These are phyloP conservation scores for Laothoe populi DNA, from an alignment of 2,888 invertebrate genomes.

Conservation along the genomic window DNA sequence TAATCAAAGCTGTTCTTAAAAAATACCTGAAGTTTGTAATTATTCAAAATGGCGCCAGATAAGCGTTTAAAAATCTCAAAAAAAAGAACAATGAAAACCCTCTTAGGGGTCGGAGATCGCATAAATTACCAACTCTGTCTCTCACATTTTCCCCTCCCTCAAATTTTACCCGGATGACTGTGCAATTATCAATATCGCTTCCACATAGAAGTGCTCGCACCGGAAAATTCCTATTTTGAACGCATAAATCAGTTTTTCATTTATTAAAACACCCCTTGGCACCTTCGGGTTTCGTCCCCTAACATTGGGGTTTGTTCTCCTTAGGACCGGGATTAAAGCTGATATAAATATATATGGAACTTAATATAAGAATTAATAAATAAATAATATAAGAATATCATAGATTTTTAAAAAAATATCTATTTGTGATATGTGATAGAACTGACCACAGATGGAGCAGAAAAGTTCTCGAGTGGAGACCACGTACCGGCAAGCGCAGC, in stretches of 20 bases:
- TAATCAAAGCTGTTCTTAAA: no score
- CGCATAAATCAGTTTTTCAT: constrained; percentile 77
- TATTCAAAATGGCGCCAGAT: background rate
- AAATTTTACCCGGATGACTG: constrained; percentile 65
- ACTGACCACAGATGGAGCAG: no score
- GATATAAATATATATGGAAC: background rate
- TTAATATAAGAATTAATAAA: background rate
- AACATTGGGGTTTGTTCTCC: constrained; percentile 34
- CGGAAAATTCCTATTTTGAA: constrained; percentile 67
- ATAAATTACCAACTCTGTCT: constrained; percentile 42
- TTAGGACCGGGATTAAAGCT: constrained; percentile 26
- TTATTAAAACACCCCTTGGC: constrained; percentile 71
- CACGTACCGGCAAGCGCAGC: no score
- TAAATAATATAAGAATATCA: no score
- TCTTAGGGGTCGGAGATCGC: constrained; percentile 20
- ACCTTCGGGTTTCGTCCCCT: constrained; percentile 58
- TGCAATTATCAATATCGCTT: constrained; percentile 66
- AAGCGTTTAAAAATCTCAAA: constrained; percentile 10
- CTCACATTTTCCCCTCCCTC: constrained; percentile 35
- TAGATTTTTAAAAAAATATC: no score
- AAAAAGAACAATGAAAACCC: constrained; percentile 18
- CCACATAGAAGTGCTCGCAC: constrained; percentile 53
- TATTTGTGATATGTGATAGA: no score
- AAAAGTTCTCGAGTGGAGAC: no score
- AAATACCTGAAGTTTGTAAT: background rate